Base-by-base conservation (phyloP, 2,888 invertebrate species). In the Drymonia ruficornis region DNA sequence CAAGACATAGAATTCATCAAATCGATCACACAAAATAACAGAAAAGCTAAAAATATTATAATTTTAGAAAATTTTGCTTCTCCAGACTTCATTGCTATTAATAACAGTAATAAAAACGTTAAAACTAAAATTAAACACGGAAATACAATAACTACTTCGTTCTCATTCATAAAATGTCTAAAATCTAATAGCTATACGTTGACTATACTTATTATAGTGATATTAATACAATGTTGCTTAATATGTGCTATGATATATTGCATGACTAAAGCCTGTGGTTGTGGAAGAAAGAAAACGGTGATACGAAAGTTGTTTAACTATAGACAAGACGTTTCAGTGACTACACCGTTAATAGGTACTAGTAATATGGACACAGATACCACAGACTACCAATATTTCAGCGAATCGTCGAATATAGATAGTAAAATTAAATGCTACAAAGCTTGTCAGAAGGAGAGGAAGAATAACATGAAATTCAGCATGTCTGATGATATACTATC, bases 401-500 rank as follows among this genome's bases (percentile, higher is more conserved):
- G 83, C 23, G 87, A 90, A 56, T 81, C 85, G 0, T 84, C 84
- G 0, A 80, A 72, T 38, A 69, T 81, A 0, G 83, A 88, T 42
- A 84, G 83, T 31, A 88, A 81, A 59, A 84, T 88, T 1, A 84
- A 81, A 71, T 86, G 86, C 52, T 91, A 91, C 53, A 88, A 89
- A 62, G 83, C 91, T 0, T 89, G 87, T 40, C 86, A 87, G 40
- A 87, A 86, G 48, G 81, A 86, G 36, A 68, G 67, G 15, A 72
- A 74, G 38, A 70, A 77, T 11, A 76, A 78, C 11, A 57, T 74
- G 0, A 86, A 86, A 64, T 61, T 78, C 1, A 82, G 86, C 52
- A 77, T 89, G 76, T 90, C 91, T 0, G 91, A 92, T 54, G 91
- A 91, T 63, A 89, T 91, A 15, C 56, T 92, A 40, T 80, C 87